Base-by-base conservation (phyloP, 2,113 vertebrate genomes). In the Rhea pennata region DNA sequence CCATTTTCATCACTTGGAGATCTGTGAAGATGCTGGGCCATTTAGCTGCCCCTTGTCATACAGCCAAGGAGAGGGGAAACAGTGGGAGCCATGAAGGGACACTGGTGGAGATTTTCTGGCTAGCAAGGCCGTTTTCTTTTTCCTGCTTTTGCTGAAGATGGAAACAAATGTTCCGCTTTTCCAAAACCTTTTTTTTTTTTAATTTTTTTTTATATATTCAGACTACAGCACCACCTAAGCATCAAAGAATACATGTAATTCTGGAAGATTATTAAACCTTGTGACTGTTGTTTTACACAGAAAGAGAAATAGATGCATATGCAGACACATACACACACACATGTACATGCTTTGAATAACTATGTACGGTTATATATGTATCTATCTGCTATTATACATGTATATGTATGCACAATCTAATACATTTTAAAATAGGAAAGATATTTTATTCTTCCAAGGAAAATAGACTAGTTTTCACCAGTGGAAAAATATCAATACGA, bases 21-120 rank as follows among this genome's bases (percentile, higher is more conserved):
- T 51, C 21, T 77, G 5, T 79, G n/a, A 74, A 56, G 29, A 23
- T 27, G 14, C 2, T 69, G 15, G 12, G 67, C 10, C 11, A 13
- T 73, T 79, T 48, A 79, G 27, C 5, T 67, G 29, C 16, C 42
- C 10, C 24, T 74, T 83, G 15, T 59, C 17, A 20, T 65, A 39
- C 6, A 24, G 6, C 36, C 46, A 78, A 48, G 0, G 0, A 62
- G 9, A 13, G 7, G 8, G 12, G 54, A 56, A 58, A 19, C 4
- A 50, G 24, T 13, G 11, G 11, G 5, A 5, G 6, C 8, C 12
- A 16, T 21, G 26, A 73, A 92, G 10, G 26, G 64, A 74, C 74
- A 15, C 10, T 67, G 12, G 24, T 50, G 78, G 51, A 66, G 5
- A 9, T 54, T 67, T 67, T 79, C 23, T 84, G 59, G 15, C 6